These are phyloP conservation scores for Cryptotis parvus DNA, from an alignment of 2,113 vertebrate species.

Conservation along the genomic window DNA sequence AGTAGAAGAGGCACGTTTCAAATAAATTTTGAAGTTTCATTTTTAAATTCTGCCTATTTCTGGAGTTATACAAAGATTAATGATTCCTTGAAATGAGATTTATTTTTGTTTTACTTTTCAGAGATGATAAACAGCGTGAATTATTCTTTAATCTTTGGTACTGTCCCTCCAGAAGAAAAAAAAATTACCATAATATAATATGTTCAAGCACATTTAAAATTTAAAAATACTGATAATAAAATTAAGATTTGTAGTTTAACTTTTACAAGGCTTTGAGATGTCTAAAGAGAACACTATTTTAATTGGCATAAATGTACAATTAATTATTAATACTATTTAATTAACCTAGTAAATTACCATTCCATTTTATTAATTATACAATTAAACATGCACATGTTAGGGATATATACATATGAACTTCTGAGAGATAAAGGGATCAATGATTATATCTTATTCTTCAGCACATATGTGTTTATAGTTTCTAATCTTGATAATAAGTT, in stretches of 20 bases:
- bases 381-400: neutral
- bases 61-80: constrained; percentile 67
- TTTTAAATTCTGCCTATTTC: constrained; percentile 69
- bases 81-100: constrained; percentile 70
- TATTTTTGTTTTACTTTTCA: constrained; percentile 77
- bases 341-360: neutral
- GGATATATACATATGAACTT: neutral
- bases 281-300: neutral
- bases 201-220: constrained; percentile 65
- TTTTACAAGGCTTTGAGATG: constrained; percentile 11
- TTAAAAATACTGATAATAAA: constrained; percentile 75
- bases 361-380: constrained; percentile 23
- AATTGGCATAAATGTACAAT: neutral
- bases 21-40: constrained; percentile 60
- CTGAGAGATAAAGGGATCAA: neutral
- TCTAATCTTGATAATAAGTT: constrained; percentile 31
- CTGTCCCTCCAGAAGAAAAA: constrained; percentile 72
- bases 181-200: constrained; percentile 79
- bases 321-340: neutral
- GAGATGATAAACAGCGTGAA: constrained; percentile 78
- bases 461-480: neutral
- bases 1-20: constrained; percentile 15
- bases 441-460: neutral
- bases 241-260: constrained; percentile 54
- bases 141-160: constrained; percentile 76